Evolutionary conservation across 92 coral and sea anemone genomes (phyloP), one percentile per base, ranked within the genome.

Genomic region (Phenganax stokvisi): DNA sequence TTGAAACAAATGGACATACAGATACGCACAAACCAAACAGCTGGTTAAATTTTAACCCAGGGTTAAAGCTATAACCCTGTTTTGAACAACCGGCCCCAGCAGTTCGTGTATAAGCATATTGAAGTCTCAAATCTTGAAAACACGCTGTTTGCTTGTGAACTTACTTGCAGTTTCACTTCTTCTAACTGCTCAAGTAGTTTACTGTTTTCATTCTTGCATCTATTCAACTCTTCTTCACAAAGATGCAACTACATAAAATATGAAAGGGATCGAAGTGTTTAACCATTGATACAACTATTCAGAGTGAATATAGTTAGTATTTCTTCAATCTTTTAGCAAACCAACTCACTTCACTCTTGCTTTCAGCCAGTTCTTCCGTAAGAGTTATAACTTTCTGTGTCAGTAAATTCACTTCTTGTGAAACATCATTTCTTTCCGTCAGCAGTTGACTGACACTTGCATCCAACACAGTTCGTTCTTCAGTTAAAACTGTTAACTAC

Each of bases 111-210:
- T 65, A 28, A 28, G 6, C 60, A 53, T 20, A 74, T 17, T 12
- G 8, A 30, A 64, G 20, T 66, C n/a, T 28, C 71, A 58, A n/a
- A 11, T 27, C 12, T 27, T 12, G 11, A 74, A 30, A 31, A 37
- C 47, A 37, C 47, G 47, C 47, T 37, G 47, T 37, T 37, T 37
- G 47, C 47, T 1, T 5, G 27, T 73, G 51, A 20, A 8, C 64
- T 71, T 75, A 94, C 98, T 94, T 94, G 98, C 85, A 94, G 87
- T 87, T 94, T 94, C 12, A 92, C 27, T 81, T 94, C 98, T 20
- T 94, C 98, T 17, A 94, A 77, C 78, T 94, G 92, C 8, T 89
- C 87, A 83, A 85, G 91, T 8, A 94, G 88, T 74, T 85, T 74
- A 10, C 73, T 60, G 81, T 92, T 92, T 78, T 80, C 86, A 15